Conservation (phyloP, 2,113 vertebrate genomes). For the Daboia siamensis region DNA sequence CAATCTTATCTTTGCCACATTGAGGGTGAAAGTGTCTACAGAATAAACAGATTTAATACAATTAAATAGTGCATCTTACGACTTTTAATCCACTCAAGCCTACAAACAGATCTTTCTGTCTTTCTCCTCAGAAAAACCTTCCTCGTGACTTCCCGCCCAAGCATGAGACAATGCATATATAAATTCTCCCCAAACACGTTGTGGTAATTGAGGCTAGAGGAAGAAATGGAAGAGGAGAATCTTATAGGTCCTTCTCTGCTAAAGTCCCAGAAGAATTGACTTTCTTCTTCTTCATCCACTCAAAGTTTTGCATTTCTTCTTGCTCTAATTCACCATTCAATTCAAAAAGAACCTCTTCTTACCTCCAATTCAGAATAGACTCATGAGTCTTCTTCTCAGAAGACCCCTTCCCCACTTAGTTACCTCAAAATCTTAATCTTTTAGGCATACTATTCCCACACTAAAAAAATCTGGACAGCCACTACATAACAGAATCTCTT, state of each 20-base stretch:
- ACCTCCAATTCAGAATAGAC: neutral
- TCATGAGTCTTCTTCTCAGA: neutral
- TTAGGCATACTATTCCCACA: neutral
- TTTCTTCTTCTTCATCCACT: too few species aligned
- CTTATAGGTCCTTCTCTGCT: too few species aligned
- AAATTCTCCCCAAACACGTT: neutral
- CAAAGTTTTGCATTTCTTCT: too few species aligned
- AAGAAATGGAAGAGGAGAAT: too few species aligned
- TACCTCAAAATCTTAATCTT: neutral
- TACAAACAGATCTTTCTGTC: neutral
- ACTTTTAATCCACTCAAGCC: neutral
- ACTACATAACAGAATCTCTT: neutral
- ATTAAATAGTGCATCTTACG: neutral
- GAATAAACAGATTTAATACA: neutral
- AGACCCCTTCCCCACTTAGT: neutral
- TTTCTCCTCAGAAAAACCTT: neutral
- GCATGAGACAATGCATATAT: neutral
- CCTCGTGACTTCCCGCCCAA: neutral
- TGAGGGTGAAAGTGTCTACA: neutral
- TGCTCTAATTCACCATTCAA: too few species aligned
- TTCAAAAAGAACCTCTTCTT: neutral
- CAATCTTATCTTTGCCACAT: conserved; percentile 32
- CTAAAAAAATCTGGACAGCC: neutral
- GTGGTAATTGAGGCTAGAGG: neutral
- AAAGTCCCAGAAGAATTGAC: too few species aligned